phyloP scores from a whole-genome alignment of 1,140 invertebrate species.

The Parapsyche elsis region DNA sequence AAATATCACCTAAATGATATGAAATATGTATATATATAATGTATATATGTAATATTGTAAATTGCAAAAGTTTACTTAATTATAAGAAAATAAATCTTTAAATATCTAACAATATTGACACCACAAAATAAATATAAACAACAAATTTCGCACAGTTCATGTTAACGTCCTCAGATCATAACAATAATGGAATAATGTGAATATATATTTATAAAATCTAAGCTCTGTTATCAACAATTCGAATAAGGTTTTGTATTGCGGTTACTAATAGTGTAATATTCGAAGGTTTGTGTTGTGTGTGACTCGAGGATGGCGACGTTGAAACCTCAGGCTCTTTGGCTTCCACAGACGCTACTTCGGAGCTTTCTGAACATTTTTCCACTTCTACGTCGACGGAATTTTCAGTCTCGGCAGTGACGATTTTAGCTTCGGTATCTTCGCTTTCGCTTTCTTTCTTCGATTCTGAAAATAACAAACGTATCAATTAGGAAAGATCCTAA shows the following conservation, averaged over 20 bases:
- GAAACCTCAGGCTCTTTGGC: background rate
- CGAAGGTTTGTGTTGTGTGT: background rate
- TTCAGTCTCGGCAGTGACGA: background rate
- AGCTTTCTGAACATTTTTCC: constrained; percentile 37
- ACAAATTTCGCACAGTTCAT: background rate
- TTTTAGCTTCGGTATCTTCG: background rate
- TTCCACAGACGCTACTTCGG: constrained; percentile 19
- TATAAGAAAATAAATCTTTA: constrained; percentile 20
- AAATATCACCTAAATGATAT: constrained; percentile 12
- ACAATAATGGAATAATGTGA: constrained; percentile 25
- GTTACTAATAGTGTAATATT: constrained; percentile 34
- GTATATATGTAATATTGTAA: constrained; percentile 9
- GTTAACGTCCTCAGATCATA: constrained; percentile 21
- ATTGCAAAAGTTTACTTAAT: background rate
- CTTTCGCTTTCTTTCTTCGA: background rate
- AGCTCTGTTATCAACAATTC: constrained; percentile 42
- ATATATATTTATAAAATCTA: constrained; percentile 37
- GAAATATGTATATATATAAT: no score
- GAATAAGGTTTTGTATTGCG: constrained; percentile 45
- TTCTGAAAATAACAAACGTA: no score
- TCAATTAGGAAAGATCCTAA: no score
- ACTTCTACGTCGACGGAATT: constrained; percentile 35
- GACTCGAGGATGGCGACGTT: constrained; percentile 2
- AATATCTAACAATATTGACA: constrained; percentile 21
- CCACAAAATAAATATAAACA: constrained; percentile 9